A percentile compares a stretch with the other conserved stretches of the same genome.
Evolutionary conservation across 2,113 vertebrate genomes (phyloP).

Genomic region (Tinamus guttatus): DNA sequence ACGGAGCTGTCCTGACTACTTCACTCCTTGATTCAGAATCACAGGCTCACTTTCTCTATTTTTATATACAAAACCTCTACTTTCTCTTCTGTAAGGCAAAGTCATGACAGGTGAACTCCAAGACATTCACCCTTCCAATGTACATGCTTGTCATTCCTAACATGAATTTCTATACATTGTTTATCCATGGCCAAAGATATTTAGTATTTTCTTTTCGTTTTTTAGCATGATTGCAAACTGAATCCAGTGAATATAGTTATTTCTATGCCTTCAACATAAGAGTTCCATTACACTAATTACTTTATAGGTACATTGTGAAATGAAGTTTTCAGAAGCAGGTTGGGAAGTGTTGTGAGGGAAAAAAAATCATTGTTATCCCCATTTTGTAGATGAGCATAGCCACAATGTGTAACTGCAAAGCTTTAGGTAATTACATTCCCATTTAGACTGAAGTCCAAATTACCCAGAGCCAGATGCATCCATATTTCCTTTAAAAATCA

Average conservation of each 20-base stretch:
- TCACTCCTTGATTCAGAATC: not conserved
- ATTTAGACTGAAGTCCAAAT: constrained; percentile 9
- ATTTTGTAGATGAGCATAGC: not conserved
- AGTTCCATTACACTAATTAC: not conserved
- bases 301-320: not conserved
- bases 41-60: not conserved
- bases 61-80: not conserved
- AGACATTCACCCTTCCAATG: not conserved
- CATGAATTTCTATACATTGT: not conserved
- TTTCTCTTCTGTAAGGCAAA: not conserved
- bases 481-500: not conserved
- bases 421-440: not conserved
- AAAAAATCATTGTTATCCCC: not conserved
- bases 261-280: not conserved
- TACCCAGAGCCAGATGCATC: not conserved
- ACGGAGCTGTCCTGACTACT: not conserved
- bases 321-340: not conserved
- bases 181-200: not conserved
- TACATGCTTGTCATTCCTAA: not conserved
- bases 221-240: not conserved
- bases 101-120: not conserved
- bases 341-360: not conserved
- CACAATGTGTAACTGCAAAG: not conserved
- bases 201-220: not conserved
- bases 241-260: not conserved